Conservation (phyloP, 2,888 invertebrate genomes). For the Microctonus hyperodae region DNA sequence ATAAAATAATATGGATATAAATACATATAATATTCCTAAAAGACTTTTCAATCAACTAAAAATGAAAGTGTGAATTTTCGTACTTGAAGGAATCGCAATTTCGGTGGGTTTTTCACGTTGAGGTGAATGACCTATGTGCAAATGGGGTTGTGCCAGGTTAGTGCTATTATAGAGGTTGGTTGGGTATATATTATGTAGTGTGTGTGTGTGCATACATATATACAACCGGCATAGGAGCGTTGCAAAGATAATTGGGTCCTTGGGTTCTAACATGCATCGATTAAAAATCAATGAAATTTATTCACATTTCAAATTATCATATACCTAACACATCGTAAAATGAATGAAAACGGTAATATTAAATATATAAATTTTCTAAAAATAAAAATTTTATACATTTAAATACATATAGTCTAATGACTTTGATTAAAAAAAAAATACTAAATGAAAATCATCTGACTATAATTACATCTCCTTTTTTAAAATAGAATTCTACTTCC, state of each 20-base stretch:
- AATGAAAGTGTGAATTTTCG: neutral
- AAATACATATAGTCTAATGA: neutral
- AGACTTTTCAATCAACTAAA: neutral
- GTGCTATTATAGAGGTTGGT: neutral
- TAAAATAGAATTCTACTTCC: no score
- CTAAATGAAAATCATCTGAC: neutral
- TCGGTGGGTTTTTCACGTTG: neutral
- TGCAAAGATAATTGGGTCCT: neutral
- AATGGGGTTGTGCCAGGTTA: neutral
- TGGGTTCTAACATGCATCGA: neutral
- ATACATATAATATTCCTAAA: no score
- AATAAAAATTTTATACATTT: no score
- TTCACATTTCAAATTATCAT: no score
- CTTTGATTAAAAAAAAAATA: neutral
- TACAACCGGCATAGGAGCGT: neutral
- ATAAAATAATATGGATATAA: neutral
- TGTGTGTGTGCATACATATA: neutral
- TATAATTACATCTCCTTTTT: neutral
- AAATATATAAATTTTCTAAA: no score
- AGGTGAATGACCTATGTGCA: neutral
- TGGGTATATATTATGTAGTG: neutral
- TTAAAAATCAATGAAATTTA: neutral
- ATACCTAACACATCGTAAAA: no score
- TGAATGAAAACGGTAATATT: no score
- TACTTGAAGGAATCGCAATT: neutral